A percentile compares a stretch with the other conserved stretches of the same genome.
These are phyloP conservation scores for Tetrao urogallus DNA, from an alignment of 2,113 vertebrate species.

Conservation along the genomic window DNA sequence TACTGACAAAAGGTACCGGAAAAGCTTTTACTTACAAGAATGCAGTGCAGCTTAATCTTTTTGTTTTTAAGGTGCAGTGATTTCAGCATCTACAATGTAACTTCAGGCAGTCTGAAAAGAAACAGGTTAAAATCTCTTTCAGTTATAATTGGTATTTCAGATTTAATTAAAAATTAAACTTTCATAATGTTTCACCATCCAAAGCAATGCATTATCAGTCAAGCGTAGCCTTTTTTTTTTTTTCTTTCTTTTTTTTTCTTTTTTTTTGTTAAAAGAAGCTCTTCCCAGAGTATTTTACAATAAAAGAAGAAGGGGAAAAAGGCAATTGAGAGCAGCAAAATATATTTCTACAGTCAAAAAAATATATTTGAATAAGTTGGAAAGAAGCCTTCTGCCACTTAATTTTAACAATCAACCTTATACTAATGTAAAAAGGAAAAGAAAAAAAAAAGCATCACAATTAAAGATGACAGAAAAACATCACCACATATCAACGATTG, in stretches of 20 bases:
- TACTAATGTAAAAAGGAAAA: constrained; percentile 33
- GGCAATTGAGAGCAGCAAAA: constrained; percentile 79
- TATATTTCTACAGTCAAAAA: constrained; percentile 70
- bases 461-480: constrained; percentile 67
- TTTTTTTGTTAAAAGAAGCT: constrained; percentile 70
- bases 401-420: constrained; percentile 73
- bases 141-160: constrained; percentile 91
- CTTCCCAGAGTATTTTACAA: constrained; percentile 81
- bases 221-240: constrained; percentile 79
- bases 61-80: constrained; percentile 87
- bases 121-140: constrained; percentile 91
- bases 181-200: constrained; percentile 91
- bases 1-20: constrained; percentile 71
- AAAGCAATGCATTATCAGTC: constrained; percentile 89
- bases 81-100: constrained; percentile 85
- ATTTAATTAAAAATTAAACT: constrained; percentile 93
- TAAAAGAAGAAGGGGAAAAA: constrained; percentile 77
- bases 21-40: constrained; percentile 83
- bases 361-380: constrained; percentile 69
- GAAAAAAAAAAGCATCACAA: not conserved
- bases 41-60: constrained; percentile 78
- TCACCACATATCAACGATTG: constrained; percentile 52
- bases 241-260: not conserved
- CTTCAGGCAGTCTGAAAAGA: constrained; percentile 89
- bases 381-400: constrained; percentile 60